Base-by-base conservation (phyloP, 2,888 invertebrate species). In the Xylophagus ater region DNA sequence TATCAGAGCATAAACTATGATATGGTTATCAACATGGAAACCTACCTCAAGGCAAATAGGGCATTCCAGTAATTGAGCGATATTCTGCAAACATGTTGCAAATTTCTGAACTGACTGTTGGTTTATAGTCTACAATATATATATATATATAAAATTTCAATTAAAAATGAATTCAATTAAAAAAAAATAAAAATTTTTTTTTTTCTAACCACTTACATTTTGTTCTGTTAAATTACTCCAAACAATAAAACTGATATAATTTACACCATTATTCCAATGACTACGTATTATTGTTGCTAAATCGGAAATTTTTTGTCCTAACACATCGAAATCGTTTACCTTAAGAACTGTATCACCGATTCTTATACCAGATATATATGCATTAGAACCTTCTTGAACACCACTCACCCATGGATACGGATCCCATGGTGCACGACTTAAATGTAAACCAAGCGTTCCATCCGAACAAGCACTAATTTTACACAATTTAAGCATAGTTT, bases 381-480 rank as follows among this genome's bases (percentile, higher is more conserved):
- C 81, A 43, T 72, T 65, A 1, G 78, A 76, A 3, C 65, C 70
- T 0, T 62, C 57, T 23, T 75, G 76, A 26, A 83, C 77, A 37
- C 73, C 74, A 57, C 69, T 69, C 46, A 82, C 76, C 83, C 83
- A 84, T 2, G 83, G 83, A 60, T 83, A 84, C 0, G 83, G 82
- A 57, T 84, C 83, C 81, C 82, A 84, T 39, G 81, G 72, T 2
- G 81, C 80, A 48, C 81, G 71, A 4, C 79, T 81, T 38, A 84
- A 63, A 44, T 83, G 73, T 55, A 84, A 76, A 2, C 83, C 84
- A 32, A 80, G 71, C 4, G 73, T 73, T 43, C 72, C 73, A 2
- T 72, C 70, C 40, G 73, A 53, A 42, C 57, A 55, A 21, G 56
- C 58, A 34, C 53, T 53, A 32, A 62, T 56, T 47, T 56, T 59